A percentile compares a stretch with the other conserved stretches of the same genome.
Conservation (phyloP, 2,797 vertebrate species). For the Gymnothorax reevesii region DNA sequence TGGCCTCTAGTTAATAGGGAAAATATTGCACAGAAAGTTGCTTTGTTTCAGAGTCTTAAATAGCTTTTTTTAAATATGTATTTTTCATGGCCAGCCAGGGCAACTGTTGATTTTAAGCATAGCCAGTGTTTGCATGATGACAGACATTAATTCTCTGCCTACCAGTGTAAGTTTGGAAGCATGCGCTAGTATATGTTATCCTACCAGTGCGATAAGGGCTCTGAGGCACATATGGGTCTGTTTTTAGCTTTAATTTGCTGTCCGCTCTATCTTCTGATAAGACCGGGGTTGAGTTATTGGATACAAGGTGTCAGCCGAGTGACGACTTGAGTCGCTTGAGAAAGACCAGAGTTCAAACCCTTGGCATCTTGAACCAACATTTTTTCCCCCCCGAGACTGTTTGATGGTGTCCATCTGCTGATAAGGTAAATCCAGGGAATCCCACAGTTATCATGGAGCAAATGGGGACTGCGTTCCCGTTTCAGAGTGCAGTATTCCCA, state of each 20-base stretch:
- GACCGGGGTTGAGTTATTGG: neutral
- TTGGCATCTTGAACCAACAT: neutral
- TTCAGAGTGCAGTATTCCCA: neutral
- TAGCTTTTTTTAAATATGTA: neutral
- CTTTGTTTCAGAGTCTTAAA: neutral
- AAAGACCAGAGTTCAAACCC: neutral
- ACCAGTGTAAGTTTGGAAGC: neutral
- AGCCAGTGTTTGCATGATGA: neutral
- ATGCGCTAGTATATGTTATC: neutral
- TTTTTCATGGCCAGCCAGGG: neutral
- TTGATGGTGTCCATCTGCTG: conserved; percentile 15
- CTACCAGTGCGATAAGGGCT: neutral
- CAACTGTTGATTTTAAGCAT: neutral
- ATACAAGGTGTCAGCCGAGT: neutral
- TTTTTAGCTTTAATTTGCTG: neutral
- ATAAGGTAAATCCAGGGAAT: neutral
- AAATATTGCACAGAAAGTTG: neutral
- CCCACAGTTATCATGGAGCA: neutral
- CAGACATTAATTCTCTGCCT: neutral
- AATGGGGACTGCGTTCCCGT: neutral
- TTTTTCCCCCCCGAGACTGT: neutral
- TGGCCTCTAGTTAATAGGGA: neutral
- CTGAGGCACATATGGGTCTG: neutral
- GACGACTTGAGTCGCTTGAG: neutral
- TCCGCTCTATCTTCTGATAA: neutral